Percentiles rank a stretch among this genome's conserved stretches.
Conservation (phyloP, 2,113 vertebrate species). For the Labeo rohita region DNA sequence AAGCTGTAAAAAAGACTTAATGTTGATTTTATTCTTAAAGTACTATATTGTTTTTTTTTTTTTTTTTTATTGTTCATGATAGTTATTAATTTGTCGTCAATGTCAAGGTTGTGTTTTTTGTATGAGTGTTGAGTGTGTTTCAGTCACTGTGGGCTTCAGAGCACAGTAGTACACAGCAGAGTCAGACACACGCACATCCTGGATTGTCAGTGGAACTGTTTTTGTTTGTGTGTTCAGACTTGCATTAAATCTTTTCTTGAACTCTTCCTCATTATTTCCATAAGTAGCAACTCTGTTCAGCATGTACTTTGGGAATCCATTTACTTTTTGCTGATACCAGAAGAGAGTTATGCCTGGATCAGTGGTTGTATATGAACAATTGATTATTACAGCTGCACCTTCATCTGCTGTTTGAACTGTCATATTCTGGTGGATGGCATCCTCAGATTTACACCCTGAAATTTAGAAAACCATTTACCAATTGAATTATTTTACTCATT, state of each 20-base stretch:
- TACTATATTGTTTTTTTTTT: no score
- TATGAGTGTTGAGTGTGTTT: background rate
- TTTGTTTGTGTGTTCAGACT: no score
- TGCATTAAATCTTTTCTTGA: no score
- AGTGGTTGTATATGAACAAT: background rate
- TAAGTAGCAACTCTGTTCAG: no score
- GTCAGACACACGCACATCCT: background rate
- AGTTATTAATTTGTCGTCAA: no score
- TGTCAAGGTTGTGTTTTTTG: background rate
- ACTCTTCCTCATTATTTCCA: no score
- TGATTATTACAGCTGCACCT: background rate
- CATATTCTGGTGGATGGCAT: no score
- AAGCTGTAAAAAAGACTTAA: no score
- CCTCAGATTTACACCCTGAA: background rate
- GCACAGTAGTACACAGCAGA: constrained; percentile 14
- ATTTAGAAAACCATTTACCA: no score
- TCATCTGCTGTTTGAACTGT: background rate
- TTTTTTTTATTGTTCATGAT: no score
- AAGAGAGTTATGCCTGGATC: background rate
- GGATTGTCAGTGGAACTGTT: background rate
- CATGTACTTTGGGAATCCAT: background rate
- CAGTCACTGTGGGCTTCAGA: constrained; percentile 38
- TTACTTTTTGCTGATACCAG: constrained; percentile 12
- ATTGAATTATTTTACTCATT: background rate
- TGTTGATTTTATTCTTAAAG: no score